Conservation (phyloP, 2,797 vertebrate species). For the Anabas testudineus region DNA sequence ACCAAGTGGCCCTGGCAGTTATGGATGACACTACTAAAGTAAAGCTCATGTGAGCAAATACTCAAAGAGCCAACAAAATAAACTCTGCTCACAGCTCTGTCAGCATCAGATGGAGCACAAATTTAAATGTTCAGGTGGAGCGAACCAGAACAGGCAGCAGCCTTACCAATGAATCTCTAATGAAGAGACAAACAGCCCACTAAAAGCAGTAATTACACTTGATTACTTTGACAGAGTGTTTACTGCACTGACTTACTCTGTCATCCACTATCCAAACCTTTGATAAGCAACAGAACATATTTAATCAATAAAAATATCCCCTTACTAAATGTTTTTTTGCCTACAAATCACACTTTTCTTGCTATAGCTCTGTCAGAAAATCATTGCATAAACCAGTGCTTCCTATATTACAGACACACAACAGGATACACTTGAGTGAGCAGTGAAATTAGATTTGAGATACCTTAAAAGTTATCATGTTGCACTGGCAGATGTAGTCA, state of each 20-base stretch:
- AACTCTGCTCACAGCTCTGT: slow-evolving; percentile 24
- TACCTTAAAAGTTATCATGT: background rate
- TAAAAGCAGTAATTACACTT: slow-evolving; percentile 56
- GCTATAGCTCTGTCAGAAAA: background rate
- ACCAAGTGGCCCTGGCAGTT: slow-evolving; percentile 61
- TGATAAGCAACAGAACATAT: slow-evolving; percentile 27
- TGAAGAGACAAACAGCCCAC: slow-evolving; percentile 33
- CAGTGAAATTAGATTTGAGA: background rate
- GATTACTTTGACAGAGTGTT: slow-evolving; percentile 51
- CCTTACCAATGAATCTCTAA: slow-evolving; percentile 26
- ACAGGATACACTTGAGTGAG: background rate
- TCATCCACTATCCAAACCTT: slow-evolving; percentile 45
- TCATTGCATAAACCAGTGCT: background rate
- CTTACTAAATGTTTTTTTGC: slow-evolving; percentile 9
- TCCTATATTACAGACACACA: background rate
- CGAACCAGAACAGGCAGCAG: background rate
- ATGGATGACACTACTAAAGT: slow-evolving; percentile 60
- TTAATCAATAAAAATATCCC: slow-evolving; percentile 30
- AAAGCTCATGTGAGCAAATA: slow-evolving; percentile 44
- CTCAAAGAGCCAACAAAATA: slow-evolving; percentile 45
- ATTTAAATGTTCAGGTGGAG: slow-evolving; percentile 51
- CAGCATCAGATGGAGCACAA: slow-evolving; percentile 22
- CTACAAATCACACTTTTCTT: slow-evolving; percentile 1
- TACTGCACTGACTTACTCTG: slow-evolving; percentile 16
- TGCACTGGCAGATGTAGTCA: background rate